These are phyloP conservation scores for Julus scanicus DNA, from an alignment of 2,888 invertebrate genomes.

Conservation along the genomic window DNA sequence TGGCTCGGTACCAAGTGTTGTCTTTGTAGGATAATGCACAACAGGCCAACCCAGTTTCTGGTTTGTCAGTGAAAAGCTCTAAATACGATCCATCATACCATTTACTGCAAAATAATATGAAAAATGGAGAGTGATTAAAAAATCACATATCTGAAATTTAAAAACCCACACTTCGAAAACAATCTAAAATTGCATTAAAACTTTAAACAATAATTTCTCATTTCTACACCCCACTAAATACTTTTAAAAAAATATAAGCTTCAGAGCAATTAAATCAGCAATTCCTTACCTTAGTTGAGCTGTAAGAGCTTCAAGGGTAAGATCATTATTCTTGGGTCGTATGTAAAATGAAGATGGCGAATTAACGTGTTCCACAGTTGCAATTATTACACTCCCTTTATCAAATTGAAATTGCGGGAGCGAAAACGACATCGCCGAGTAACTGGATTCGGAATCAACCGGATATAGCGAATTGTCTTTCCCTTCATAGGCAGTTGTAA, in stretches of 20 bases:
- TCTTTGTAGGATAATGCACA: constrained; percentile 12
- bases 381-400: background rate
- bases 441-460: background rate
- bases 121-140: no score
- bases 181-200: no score
- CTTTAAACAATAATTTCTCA: background rate
- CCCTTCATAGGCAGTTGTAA: background rate
- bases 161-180: no score
- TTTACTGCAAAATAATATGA: constrained; percentile 23
- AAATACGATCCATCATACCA: background rate
- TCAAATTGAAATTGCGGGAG: background rate
- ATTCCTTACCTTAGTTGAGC: background rate
- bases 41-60: background rate
- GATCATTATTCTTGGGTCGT: background rate
- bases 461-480: background rate
- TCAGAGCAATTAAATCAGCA: background rate
- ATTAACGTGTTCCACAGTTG: background rate
- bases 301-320: background rate
- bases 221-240: background rate
- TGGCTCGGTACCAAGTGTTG: constrained; percentile 42
- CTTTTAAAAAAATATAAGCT: background rate
- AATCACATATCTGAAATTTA: no score
- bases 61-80: background rate
- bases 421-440: background rate
- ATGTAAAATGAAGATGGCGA: constrained; percentile 44